Evolutionary conservation across 2,113 vertebrate genomes (phyloP), one percentile per base, ranked within the genome.

Genomic region (Lagenorhynchus albirostris): DNA sequence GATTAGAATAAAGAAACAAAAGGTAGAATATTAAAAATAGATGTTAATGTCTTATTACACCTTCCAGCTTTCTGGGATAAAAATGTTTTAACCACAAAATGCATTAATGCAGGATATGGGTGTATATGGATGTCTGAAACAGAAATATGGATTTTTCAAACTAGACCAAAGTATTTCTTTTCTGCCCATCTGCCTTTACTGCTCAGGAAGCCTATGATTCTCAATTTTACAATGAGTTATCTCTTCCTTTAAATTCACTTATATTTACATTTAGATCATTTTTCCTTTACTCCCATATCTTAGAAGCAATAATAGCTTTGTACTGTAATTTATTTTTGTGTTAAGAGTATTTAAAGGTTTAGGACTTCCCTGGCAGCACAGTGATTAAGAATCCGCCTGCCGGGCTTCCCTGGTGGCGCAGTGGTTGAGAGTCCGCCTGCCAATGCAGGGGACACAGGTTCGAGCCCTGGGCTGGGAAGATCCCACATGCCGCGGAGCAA

Each of bases 31-130:
- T 53, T 97, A 87, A 94, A 93, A 85, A 84, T 0, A 80, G 68
- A 77, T 71, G n/a, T 82, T 91, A 93, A 73, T 83, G 23, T 29
- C 77, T 91, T 95, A 83, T 53, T 81, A 87, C 6, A 94, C 67
- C 31, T 73, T 96, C 87, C 73, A 90, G 14, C 58, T 68, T 93
- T 95, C 76, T 82, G 71, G n/a, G n/a, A 96, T 83, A 94, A 96
- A 97, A 94, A 88, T 41, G 4, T 92, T 76, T 95, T 89, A 96
- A 80, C 23, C 18, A 85, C 44, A 96, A 94, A 93, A 93, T 85
- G 38, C 15, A 88, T 81, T 87, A 82, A 82, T 60, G 10, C 17
- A 89, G 31, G 18, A 77, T 65, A 89, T 17, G 10, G 58, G 81
- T 88, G 84, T 5, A 88, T 29, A 0, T 95, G n/a, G 18, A 80